phyloP scores from a whole-genome alignment of 2,888 invertebrate genomes.

The Acanthosepion pharaonis region DNA sequence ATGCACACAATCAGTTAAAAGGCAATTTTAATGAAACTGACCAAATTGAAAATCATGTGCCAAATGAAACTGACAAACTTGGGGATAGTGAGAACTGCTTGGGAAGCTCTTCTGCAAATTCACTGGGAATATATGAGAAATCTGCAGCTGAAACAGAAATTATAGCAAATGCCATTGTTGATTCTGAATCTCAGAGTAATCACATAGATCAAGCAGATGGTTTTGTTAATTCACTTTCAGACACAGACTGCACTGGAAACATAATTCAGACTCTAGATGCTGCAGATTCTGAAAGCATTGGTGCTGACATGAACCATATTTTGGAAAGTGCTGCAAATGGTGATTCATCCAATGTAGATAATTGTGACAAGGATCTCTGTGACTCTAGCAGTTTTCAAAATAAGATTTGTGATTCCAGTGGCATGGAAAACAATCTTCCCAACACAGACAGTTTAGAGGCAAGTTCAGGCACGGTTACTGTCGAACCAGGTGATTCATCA shows the following conservation, averaged over 20 bases:
- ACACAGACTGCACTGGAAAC: conserved; percentile 37
- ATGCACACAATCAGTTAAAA: conserved; percentile 24
- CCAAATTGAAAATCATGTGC: conserved; percentile 42
- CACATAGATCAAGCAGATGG: not conserved
- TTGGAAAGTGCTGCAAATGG: conserved; percentile 33
- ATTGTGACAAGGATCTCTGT: conserved; percentile 41
- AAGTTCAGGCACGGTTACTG: not conserved
- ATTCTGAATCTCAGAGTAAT: not conserved
- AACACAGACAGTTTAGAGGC: not conserved
- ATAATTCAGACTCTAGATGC: conserved; percentile 38
- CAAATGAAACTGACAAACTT: conserved; percentile 1
- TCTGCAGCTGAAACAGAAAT: not conserved
- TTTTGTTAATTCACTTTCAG: conserved; percentile 24
- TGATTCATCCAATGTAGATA: not conserved
- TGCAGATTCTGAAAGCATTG: not conserved
- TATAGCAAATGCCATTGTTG: conserved; percentile 33
- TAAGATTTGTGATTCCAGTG: conserved; percentile 44
- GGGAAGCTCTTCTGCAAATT: not conserved
- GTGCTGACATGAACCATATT: conserved; percentile 25
- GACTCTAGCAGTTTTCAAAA: conserved; percentile 34
- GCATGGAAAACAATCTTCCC: conserved; percentile 24
- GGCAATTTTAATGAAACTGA: not conserved
- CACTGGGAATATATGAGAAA: conserved; percentile 39
- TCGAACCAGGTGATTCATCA: not conserved
- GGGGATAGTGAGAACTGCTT: conserved; percentile 1